Conservation (phyloP, 2,797 vertebrate genomes). For the Malacoctenus gilli region DNA sequence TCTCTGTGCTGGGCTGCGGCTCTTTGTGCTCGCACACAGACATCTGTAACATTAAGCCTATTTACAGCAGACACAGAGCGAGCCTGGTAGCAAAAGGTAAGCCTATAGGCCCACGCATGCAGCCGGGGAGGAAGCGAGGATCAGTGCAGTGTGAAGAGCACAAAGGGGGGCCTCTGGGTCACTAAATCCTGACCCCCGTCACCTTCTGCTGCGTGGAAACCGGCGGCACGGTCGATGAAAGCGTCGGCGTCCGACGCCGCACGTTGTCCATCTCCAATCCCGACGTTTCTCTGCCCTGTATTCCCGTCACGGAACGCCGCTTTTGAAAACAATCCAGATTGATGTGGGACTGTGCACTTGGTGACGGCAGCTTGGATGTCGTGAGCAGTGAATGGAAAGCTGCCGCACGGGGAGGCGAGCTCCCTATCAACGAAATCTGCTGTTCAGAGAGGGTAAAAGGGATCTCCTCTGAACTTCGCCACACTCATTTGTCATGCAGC, state of each 20-base stretch:
- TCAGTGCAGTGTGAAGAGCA: constrained; percentile 57
- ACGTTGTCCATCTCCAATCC: constrained; percentile 46
- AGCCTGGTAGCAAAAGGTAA: constrained; percentile 71
- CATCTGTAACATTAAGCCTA: constrained; percentile 76
- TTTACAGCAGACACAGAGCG: constrained; percentile 67
- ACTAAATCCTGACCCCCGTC: constrained; percentile 62
- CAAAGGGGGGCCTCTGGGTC: constrained; percentile 65
- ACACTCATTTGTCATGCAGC: constrained; percentile 41
- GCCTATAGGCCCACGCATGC: constrained; percentile 68
- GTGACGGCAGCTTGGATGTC: constrained; percentile 51
- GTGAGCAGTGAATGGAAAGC: constrained; percentile 41
- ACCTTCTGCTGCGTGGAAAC: constrained; percentile 49
- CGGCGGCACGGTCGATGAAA: constrained; percentile 38
- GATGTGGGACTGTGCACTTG: constrained; percentile 56
- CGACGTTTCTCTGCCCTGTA: constrained; percentile 45
- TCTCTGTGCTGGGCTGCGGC: constrained; percentile 49
- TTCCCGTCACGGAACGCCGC: constrained; percentile 53
- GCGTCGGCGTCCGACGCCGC: constrained; percentile 37
- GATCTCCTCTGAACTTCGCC: constrained; percentile 34
- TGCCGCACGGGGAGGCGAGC: constrained; percentile 47
- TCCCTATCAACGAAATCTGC: constrained; percentile 44
- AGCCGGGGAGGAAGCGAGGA: constrained; percentile 71
- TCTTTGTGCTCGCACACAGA: constrained; percentile 68
- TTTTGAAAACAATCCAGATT: constrained; percentile 67
- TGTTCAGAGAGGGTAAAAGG: constrained; percentile 39